These are phyloP conservation scores for Asobara japonica DNA, from an alignment of 1,140 invertebrate species.

Conservation along the genomic window DNA sequence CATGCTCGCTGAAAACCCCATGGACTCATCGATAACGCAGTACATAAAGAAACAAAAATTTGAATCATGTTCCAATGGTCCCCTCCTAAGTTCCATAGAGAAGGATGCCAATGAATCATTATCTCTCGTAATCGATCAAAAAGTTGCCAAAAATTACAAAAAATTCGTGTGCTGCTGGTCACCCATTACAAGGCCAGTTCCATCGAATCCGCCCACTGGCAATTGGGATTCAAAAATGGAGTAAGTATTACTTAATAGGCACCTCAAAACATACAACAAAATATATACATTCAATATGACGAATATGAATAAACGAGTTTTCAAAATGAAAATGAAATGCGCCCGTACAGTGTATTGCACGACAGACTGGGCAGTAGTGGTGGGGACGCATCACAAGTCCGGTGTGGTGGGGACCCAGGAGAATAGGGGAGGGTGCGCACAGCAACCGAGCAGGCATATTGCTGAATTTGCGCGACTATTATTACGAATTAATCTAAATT, in stretches of 20 bases:
- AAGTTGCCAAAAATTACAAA: constrained; percentile 47
- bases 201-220: constrained; percentile 36
- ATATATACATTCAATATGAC: no score
- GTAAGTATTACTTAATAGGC: constrained; percentile 64
- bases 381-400: no score
- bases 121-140: constrained; percentile 49
- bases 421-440: no score
- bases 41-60: constrained; percentile 70
- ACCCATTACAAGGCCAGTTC: constrained; percentile 56
- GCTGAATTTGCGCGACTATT: no score
- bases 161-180: constrained; percentile 68
- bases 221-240: constrained; percentile 63
- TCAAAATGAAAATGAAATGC: no score
- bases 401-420: no score
- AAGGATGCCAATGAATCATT: constrained; percentile 56
- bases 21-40: constrained; percentile 72
- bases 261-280: no score
- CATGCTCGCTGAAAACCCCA: constrained; percentile 75
- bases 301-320: no score
- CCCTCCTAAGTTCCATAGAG: constrained; percentile 63
- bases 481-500: no score
- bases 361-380: no score
- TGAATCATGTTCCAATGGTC: constrained; percentile 67
- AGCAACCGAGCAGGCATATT: no score
- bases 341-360: no score